These are phyloP conservation scores for Drosophila carrolli DNA, from an alignment of 1,140 invertebrate species.

Conservation along the genomic window DNA sequence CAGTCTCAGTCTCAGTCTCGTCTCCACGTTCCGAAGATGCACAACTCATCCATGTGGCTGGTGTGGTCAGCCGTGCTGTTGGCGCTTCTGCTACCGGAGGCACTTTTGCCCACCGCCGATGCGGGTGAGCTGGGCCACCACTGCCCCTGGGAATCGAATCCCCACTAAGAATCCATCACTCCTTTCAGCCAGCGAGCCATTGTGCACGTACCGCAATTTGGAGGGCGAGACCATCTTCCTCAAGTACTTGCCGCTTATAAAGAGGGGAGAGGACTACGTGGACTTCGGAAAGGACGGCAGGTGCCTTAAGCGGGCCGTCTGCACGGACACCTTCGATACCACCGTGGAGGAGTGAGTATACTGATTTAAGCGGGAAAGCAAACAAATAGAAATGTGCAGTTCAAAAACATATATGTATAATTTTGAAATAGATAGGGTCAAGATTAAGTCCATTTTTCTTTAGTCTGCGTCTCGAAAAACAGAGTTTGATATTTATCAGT, in stretches of 20 bases:
- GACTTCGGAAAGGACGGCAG: constrained; percentile 76
- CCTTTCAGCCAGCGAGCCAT: constrained; percentile 57
- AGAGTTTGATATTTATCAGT: too few relatives aligned
- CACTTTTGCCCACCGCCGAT: constrained; percentile 7
- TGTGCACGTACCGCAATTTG: constrained; percentile 70
- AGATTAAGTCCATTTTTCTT: too few relatives aligned
- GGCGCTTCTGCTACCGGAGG: constrained; percentile 11
- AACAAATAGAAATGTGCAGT: too few relatives aligned
- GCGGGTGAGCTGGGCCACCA: constrained; percentile 32
- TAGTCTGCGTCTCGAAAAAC: too few relatives aligned
- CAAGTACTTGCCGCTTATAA: constrained; percentile 69
- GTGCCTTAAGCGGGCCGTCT: constrained; percentile 72
- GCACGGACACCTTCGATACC: constrained; percentile 73
- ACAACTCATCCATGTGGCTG: constrained; percentile 23
- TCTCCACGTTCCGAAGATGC: constrained; percentile 43
- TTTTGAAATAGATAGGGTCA: too few relatives aligned
- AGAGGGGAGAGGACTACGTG: constrained; percentile 75
- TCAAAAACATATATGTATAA: too few relatives aligned
- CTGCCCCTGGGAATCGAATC: too few relatives aligned
- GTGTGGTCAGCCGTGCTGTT: constrained; percentile 13
- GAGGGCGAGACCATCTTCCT: constrained; percentile 76
- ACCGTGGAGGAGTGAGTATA: constrained; percentile 71
- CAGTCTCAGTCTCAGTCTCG: constrained; percentile 34
- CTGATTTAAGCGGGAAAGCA: too few relatives aligned
- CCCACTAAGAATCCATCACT: too few relatives aligned